Base-by-base conservation (phyloP, 2,797 vertebrate genomes). In the Alauda arvensis region DNA sequence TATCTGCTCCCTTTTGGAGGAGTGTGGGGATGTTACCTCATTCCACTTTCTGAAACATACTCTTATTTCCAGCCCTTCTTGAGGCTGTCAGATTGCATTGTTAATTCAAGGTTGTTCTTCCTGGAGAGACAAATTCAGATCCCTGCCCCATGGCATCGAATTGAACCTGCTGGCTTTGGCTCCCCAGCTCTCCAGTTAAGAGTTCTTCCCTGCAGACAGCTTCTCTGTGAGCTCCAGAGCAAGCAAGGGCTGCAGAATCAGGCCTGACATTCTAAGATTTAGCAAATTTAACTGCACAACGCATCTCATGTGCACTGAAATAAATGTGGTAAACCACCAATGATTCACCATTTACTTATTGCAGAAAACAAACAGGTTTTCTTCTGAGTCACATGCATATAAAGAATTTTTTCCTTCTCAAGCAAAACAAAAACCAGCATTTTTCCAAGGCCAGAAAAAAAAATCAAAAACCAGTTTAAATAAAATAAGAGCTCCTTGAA, bases 241-340 rank as follows among this genome's bases (percentile, higher is more conserved):
- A 68, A 90, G 43, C 29, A 52, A 65, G 20, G 2, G 13, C 39
- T 86, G 53, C 25, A 91, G 42, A 85, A 82, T 29, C n/a, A 67
- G 49, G 29, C 33, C 33, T 60, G 55, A 87, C 37, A n/a, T 65
- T 82, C 26, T 61, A 87, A 77, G 55, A 61, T 60, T 79, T 78
- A 72, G 59, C 34, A 83, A 89, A 87, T 83, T 53, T 87, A 93
- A 76, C 61, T 68, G 45, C 57, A 78, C 26, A 77, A 61, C 62
- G 67, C 43, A 49, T 76, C 34, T 93, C 90, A 78, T 83, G 77
- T 87, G 74, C 83, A 83, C 60, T 53, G 70, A 93, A 95, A 95
- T 82, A 89, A 82, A 79, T 86, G 91, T 85, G 89, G 77, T 88
- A 88, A 94, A 87, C 84, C 82, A 90, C 85, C 69, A 72, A 77